Base-by-base conservation (phyloP, 2,888 invertebrate genomes). In the Oithona nana region DNA sequence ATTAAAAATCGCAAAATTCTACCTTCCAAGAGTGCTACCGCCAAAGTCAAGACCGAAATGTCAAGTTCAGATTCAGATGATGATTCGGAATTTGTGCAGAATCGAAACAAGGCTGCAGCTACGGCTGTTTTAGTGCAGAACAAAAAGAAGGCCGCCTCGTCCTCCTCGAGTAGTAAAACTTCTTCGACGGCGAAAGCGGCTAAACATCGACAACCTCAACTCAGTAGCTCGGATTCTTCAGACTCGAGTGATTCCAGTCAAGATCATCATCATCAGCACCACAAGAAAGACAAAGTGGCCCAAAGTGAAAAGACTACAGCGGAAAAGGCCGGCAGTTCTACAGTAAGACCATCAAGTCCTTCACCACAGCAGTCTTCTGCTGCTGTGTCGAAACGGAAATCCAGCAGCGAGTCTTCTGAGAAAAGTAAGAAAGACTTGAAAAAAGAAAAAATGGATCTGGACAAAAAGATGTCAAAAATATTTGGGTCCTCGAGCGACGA, bases 11-110 rank as follows among this genome's bases (percentile, higher is more conserved):
- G 13, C 63, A 52, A 31, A 28, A 54, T n/a, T 39, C 63, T 1
- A 24, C 48, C n/a, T 39, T 39, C n/a, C 52, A 62, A 28, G 54
- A 52, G 26, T 55, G 52, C 26, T 48, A 61, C 16, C 54, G 54
- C 54, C 54, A 24, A 24, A 26, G 39, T 59, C 24, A 59, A 59
- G 49, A 48, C 39, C 3, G 59, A 59, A 24, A 39, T 50, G 8
- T 56, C 57, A 4, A 62, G 61, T 13, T 49, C 63, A 11, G 57
- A 57, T 3, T 61, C 59, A 2, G 61, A 56, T 2, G 61, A 56
- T 28, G 64, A 64, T 13, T 60, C 57, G 1, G 60, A 64, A 28
- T 62, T 62, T 3, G 48, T 49, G 13, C 39, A 62, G 11, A 48
- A 28, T 22, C n/a, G n/a, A n/a, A n/a, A n/a, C n/a, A 64, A 64